phyloP scores from a whole-genome alignment of 2,113 vertebrate genomes.

The Bungarus multicinctus region DNA sequence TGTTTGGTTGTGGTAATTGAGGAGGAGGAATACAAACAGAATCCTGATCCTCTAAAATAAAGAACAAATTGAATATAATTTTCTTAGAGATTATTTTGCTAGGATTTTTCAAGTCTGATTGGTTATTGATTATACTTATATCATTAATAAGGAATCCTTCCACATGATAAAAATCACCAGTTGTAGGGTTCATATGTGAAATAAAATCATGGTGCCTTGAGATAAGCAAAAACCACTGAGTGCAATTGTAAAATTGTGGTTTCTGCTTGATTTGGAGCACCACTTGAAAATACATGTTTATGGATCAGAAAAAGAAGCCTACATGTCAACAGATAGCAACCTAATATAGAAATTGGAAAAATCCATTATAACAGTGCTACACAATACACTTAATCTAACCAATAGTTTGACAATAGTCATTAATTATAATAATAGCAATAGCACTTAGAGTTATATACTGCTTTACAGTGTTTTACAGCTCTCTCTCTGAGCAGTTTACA shows the following conservation, averaged over 20 bases:
- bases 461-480: too few relatives aligned
- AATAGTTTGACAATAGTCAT: background rate
- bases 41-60: conserved; percentile 32
- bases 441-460: too few relatives aligned
- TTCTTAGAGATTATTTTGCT: conserved; percentile 39
- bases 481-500: too few relatives aligned
- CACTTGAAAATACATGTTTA: background rate
- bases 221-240: background rate
- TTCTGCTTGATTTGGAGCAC: background rate
- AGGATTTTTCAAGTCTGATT: conserved; percentile 27
- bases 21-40: conserved; percentile 6
- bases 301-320: background rate
- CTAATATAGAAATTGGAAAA: background rate
- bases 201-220: background rate
- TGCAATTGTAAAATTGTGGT: background rate
- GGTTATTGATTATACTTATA: conserved; percentile 24
- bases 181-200: background rate
- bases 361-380: background rate
- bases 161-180: background rate
- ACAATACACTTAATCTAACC: background rate
- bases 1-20: conserved; percentile 25
- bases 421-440: background rate
- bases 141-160: background rate
- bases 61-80: conserved; percentile 33
- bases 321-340: background rate